phyloP scores from a whole-genome alignment of 2,797 vertebrate species.

The Danio tinwini region DNA sequence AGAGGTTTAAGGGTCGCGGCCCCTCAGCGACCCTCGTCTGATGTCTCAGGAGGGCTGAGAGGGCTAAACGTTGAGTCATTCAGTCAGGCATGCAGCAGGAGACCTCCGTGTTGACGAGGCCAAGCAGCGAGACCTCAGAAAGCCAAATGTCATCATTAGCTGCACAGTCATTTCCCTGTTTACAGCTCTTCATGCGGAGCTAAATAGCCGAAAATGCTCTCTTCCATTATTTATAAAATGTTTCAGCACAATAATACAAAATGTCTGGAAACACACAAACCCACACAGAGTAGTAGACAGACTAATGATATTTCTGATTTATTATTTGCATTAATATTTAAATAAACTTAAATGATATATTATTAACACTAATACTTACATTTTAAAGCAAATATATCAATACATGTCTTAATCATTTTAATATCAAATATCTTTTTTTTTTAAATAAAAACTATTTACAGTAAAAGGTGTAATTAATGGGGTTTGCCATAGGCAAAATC shows the following conservation, averaged over 20 bases:
- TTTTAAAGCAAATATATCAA: no score
- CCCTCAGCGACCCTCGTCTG: slow-evolving; percentile 37
- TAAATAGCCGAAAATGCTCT: background rate
- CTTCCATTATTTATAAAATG: background rate
- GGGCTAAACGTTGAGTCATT: slow-evolving; percentile 36
- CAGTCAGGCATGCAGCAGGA: slow-evolving; percentile 12
- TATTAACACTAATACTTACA: no score
- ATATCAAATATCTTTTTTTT: no score
- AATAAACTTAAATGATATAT: no score
- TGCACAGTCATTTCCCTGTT: background rate
- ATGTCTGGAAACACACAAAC: no score
- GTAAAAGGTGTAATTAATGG: background rate
- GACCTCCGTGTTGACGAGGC: slow-evolving; percentile 23
- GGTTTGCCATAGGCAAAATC: no score
- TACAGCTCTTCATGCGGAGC: background rate
- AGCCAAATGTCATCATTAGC: slow-evolving; percentile 38
- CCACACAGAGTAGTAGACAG: no score
- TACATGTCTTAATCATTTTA: no score
- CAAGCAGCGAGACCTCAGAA: slow-evolving; percentile 43
- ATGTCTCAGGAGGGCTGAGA: slow-evolving; percentile 31
- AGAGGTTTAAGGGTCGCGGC: slow-evolving; percentile 29
- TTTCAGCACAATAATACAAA: no score
- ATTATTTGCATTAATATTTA: no score
- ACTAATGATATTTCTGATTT: no score
- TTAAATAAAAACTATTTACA: background rate